These are phyloP conservation scores for Nomada hirtipes DNA, from an alignment of 2,888 invertebrate species.

Conservation along the genomic window DNA sequence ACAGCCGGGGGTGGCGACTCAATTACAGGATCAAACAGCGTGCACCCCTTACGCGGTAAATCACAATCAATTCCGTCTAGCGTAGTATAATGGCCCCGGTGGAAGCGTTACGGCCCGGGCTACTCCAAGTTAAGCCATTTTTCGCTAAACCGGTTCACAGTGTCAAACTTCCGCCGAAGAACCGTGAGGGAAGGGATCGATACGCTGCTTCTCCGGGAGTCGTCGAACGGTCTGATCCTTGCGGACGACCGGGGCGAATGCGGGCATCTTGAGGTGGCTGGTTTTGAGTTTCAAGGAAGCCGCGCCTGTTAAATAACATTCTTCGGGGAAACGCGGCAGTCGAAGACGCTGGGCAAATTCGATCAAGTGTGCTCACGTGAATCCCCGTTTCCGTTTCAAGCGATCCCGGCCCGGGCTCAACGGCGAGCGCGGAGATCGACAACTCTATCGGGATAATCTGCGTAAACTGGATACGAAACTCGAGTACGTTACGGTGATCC, in stretches of 20 bases:
- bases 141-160: conserved; percentile 80
- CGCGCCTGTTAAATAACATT: conserved; percentile 68
- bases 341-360: conserved; percentile 50
- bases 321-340: conserved; percentile 25
- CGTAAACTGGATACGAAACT: conserved; percentile 56
- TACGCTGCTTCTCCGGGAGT: conserved; percentile 49
- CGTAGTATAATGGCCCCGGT: conserved; percentile 49
- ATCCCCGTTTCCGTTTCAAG: conserved; percentile 62
- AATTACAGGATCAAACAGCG: conserved; percentile 80
- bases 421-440: conserved; percentile 46
- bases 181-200: conserved; percentile 65
- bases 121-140: conserved; percentile 79
- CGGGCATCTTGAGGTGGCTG: background rate
- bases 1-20: conserved; percentile 66
- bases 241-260: background rate
- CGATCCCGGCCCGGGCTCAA: conserved; percentile 24
- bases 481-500: conserved; percentile 32
- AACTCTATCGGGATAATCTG: conserved; percentile 63
- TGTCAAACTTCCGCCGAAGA: conserved; percentile 76
- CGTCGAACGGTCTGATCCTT: conserved; percentile 49
- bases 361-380: conserved; percentile 54
- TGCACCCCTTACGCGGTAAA: conserved; percentile 74
- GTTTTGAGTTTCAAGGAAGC: conserved; percentile 37
- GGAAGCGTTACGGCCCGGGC: conserved; percentile 68
- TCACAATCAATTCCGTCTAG: conserved; percentile 74